A percentile compares a stretch with the other conserved stretches of the same genome.
Evolutionary conservation across 2,888 invertebrate species (phyloP).

Genomic region (Agrilus biguttatus): DNA sequence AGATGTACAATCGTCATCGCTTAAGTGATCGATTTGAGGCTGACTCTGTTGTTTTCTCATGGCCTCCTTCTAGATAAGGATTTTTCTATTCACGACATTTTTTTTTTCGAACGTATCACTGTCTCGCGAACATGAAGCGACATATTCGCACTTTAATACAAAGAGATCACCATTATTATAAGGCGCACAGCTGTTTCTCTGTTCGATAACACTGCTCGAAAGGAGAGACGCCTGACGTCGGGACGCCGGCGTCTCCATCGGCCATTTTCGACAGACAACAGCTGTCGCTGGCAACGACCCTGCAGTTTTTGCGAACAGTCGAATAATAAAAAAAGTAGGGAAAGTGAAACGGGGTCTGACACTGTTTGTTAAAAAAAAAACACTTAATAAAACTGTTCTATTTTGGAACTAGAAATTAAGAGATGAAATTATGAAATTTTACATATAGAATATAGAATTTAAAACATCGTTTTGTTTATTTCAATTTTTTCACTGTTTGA

Average conservation of each 20-base stretch:
- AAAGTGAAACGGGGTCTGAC: too few species aligned
- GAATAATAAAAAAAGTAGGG: too few species aligned
- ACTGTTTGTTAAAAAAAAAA: too few species aligned
- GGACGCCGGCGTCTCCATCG: constrained; percentile 16
- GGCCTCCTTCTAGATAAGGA: too few species aligned
- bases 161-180: constrained; percentile 1
- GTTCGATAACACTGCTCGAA: constrained; percentile 16
- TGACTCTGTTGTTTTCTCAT: constrained; percentile 15
- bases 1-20: constrained; percentile 39
- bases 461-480: too few species aligned
- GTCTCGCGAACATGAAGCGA: background rate
- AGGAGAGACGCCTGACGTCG: constrained; percentile 16
- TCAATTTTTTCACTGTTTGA: too few species aligned
- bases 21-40: constrained; percentile 28
- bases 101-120: constrained; percentile 10
- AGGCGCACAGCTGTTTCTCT: constrained; percentile 11
- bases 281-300: background rate
- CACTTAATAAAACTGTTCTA: too few species aligned
- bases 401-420: too few species aligned
- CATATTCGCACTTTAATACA: background rate
- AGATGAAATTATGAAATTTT: too few species aligned
- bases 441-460: too few species aligned
- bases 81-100: background rate
- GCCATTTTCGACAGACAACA: constrained; percentile 8
- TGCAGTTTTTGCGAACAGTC: background rate